These are phyloP conservation scores for Lasius fuliginosus DNA, from an alignment of 2,888 invertebrate genomes.

Conservation along the genomic window DNA sequence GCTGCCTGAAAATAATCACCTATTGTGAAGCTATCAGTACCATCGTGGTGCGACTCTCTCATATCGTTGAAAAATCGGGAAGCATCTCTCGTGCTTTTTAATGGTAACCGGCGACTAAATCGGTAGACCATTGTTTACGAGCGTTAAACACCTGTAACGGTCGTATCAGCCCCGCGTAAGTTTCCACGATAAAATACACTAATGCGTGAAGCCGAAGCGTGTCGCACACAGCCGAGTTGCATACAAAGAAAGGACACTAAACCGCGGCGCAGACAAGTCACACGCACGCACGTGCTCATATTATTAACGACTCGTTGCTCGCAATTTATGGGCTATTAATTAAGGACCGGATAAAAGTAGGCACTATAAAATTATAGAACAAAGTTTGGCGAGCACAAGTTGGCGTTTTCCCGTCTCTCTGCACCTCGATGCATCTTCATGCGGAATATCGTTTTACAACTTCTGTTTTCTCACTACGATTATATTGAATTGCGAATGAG, in stretches of 20 bases:
- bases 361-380: conserved; percentile 82
- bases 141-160: conserved; percentile 69
- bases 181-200: conserved; percentile 46
- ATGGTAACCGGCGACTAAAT: conserved; percentile 48
- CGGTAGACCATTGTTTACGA: conserved; percentile 64
- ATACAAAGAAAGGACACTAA: conserved; percentile 47
- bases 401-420: conserved; percentile 46
- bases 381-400: conserved; percentile 71
- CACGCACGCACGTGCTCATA: conserved; percentile 61
- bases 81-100: conserved; percentile 21
- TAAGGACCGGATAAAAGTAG: conserved; percentile 81
- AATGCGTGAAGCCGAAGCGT: neutral
- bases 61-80: conserved; percentile 33
- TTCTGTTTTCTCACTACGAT: neutral
- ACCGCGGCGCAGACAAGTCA: conserved; percentile 38
- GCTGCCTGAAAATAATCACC: conserved; percentile 42
- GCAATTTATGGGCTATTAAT: conserved; percentile 85
- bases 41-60: conserved; percentile 29
- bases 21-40: conserved; percentile 44
- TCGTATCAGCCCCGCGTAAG: conserved; percentile 63
- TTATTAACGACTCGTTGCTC: conserved; percentile 83
- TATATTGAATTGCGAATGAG: neutral
- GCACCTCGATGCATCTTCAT: conserved; percentile 20
- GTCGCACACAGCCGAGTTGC: conserved; percentile 12
- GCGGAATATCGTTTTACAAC: conserved; percentile 49